These are phyloP conservation scores for Spea multiplicata DNA, from an alignment of 2,113 vertebrate species.

Conservation along the genomic window DNA sequence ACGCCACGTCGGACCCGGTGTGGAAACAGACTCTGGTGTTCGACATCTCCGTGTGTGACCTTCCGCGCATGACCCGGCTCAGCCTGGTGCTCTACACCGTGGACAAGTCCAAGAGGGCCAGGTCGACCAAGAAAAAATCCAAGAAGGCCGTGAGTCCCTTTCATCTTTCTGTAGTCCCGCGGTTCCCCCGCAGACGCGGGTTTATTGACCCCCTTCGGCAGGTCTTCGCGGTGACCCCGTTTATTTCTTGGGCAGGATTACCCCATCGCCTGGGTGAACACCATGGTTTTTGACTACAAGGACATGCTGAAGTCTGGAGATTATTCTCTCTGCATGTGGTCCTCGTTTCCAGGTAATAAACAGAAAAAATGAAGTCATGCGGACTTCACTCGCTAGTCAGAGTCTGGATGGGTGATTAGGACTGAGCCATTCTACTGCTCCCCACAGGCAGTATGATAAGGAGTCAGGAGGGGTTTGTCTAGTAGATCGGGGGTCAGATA, in stretches of 20 bases:
- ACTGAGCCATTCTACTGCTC: too few relatives aligned
- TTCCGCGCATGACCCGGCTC: slow-evolving; percentile 93
- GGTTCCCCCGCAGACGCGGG: neutral
- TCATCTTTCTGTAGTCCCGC: neutral
- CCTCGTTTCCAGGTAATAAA: slow-evolving; percentile 84
- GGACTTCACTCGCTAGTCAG: neutral
- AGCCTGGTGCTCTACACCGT: slow-evolving; percentile 90
- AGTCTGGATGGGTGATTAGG: neutral
- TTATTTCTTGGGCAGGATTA: slow-evolving; percentile 74
- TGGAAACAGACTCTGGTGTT: slow-evolving; percentile 90
- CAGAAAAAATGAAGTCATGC: neutral
- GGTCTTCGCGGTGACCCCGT: neutral
- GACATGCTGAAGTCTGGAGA: slow-evolving; percentile 94
- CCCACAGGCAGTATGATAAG: too few relatives aligned
- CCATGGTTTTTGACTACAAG: slow-evolving; percentile 96
- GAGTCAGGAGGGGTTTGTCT: too few relatives aligned
- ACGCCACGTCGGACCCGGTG: slow-evolving; percentile 81
- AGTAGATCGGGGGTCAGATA: too few relatives aligned
- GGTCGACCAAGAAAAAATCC: slow-evolving; percentile 94
- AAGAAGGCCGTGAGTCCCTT: slow-evolving; percentile 92
- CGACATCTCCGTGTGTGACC: slow-evolving; percentile 82
- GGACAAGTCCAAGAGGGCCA: slow-evolving; percentile 88
- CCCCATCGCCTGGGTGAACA: slow-evolving; percentile 95
- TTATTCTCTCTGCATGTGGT: slow-evolving; percentile 86
- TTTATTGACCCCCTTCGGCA: neutral